Percentiles rank a stretch among this genome's conserved stretches.
Evolutionary conservation across 2,113 vertebrate species (phyloP).

Genomic region (Picathartes gymnocephalus): DNA sequence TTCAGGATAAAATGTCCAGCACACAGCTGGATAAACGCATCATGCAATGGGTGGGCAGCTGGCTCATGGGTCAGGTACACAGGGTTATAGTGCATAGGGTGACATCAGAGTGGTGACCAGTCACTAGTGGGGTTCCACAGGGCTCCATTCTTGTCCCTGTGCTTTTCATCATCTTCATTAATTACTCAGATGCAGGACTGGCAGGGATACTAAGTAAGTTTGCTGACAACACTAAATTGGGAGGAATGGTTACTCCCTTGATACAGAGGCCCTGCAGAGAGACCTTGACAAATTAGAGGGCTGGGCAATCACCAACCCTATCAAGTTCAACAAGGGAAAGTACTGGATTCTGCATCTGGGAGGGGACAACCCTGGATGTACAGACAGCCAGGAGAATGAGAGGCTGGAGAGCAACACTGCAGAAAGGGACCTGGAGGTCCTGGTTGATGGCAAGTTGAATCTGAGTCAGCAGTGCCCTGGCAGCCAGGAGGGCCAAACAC

Average conservation of each 20-base stretch:
- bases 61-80: neutral
- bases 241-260: neutral
- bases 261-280: neutral
- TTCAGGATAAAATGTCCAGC: neutral
- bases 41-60: neutral
- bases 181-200: rapidly evolving
- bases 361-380: neutral
- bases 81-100: neutral
- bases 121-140: neutral
- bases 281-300: neutral
- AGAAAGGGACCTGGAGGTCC: neutral
- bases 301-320: neutral
- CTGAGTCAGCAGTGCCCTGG: neutral
- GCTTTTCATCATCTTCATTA: neutral
- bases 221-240: neutral
- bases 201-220: neutral
- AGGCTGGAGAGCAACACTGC: neutral
- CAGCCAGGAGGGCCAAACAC: neutral
- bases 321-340: rapidly evolving
- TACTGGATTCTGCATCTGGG: neutral
- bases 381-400: neutral
- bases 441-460: rapidly evolving
- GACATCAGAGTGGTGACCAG: neutral
- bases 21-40: neutral
- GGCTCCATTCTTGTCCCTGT: rapidly evolving